Conservation (phyloP, 1,140 invertebrate species). For the Macrosteles quadrilineatus region DNA sequence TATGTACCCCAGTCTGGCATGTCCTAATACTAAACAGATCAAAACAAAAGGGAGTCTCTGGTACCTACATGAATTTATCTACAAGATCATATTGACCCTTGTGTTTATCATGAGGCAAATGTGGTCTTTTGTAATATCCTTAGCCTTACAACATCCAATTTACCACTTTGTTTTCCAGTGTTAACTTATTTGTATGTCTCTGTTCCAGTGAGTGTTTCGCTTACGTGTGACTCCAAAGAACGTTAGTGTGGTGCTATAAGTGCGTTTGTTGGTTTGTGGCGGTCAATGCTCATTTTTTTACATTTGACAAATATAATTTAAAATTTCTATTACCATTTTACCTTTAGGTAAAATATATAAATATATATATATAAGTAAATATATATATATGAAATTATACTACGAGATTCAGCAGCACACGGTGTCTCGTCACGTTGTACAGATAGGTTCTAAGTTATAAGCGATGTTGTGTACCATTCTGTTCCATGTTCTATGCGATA, state of each 20-base stretch:
- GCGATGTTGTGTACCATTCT: no score
- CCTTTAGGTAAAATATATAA: conserved; percentile 14
- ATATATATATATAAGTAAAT: conserved; percentile 8
- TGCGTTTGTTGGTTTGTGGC: conserved; percentile 12
- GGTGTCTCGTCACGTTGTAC: conserved; percentile 8
- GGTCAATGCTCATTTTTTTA: conserved; percentile 16
- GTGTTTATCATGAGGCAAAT: no score
- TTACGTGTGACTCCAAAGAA: conserved; percentile 9
- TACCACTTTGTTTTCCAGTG: no score
- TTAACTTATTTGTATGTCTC: background rate
- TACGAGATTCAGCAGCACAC: conserved; percentile 3
- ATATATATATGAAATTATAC: conserved; percentile 3
- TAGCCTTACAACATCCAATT: no score
- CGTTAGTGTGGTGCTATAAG: conserved; percentile 16
- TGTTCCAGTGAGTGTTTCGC: conserved; percentile 3
- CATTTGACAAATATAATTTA: conserved; percentile 7
- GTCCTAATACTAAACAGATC: no score
- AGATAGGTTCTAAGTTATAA: background rate
- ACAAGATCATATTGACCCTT: no score
- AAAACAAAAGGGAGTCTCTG: no score
- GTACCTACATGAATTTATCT: no score
- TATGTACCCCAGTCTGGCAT: no score
- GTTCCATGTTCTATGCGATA: background rate
- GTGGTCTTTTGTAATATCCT: no score
- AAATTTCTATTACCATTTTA: background rate